Evolutionary conservation across 2,888 invertebrate species (phyloP).

Genomic region (Meta bourneti): DNA sequence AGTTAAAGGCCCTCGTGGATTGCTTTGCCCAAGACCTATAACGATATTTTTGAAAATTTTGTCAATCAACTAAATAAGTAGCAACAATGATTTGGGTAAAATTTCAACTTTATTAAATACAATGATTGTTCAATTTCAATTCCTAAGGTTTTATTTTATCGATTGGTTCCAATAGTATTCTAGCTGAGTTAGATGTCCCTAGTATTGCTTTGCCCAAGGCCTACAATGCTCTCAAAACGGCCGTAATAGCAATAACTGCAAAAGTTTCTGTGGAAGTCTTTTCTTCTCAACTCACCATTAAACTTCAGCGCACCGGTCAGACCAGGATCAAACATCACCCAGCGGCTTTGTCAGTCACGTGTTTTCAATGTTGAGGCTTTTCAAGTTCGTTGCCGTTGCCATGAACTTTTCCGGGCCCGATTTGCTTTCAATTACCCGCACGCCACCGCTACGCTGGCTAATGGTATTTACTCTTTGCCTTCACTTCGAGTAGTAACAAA

Average conservation of each 20-base stretch:
- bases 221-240: neutral
- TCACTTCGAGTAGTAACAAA: too few relatives aligned
- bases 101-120: too few relatives aligned
- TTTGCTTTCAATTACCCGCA: neutral
- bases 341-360: neutral
- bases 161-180: too few relatives aligned
- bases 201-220: neutral
- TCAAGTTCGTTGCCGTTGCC: slow-evolving; percentile 16
- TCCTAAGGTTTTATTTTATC: too few relatives aligned
- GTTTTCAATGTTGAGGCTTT: neutral
- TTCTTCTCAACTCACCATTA: neutral
- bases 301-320: neutral
- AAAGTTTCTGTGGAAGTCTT: neutral
- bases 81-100: too few relatives aligned
- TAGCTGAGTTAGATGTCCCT: neutral
- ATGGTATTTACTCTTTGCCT: neutral
- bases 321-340: neutral
- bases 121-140: too few relatives aligned
- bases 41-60: too few relatives aligned
- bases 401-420: neutral
- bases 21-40: too few relatives aligned
- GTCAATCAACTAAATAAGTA: too few relatives aligned
- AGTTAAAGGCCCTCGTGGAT: too few relatives aligned
- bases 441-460: neutral
- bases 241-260: neutral